Base-by-base conservation (phyloP, 2,888 invertebrate species). In the Drosophila robusta region DNA sequence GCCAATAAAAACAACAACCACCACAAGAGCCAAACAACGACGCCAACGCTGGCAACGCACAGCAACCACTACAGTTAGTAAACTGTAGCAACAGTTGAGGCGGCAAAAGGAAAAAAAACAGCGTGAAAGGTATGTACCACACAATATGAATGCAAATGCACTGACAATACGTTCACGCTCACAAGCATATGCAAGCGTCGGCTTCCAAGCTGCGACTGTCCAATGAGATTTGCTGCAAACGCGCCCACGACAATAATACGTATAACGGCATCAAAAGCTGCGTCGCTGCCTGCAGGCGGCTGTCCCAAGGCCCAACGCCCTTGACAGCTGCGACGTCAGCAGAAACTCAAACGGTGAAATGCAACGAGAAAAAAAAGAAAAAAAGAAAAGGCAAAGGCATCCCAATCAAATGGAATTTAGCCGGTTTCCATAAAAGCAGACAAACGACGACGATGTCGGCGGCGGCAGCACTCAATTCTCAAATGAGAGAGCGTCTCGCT, bases 341-440 rank as follows among this genome's bases (percentile, higher is more conserved):
- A 73, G 78, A 68, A 68, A 64, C 70, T 65, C 61, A 62, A 72
- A 76, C 67, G 64, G 77, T 80, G 80, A 78, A 78, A 78, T 78
- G 82, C 70, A 67, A 49, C 47, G 70, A 55, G 67, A 29, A 8
- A 29, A 65, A 49, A 80, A 62, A 63, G 42, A 39, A 38, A 66
- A 64, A 61, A 72, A 64, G 62, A 50, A 68, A 67, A 88, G 78
- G 73, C 56, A 70, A 72, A 74, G 62, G 79, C 89, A 75, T 80
- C 77, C 70, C 83, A 83, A 83, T 87, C 81, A 83, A 89, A 88
- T 83, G 83, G 83, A 83, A 83, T 89, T 89, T 78, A 83, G 83
- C 83, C 83, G 83, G 83, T 83, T 83, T 89, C 89, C 83, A 83
- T 88, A 86, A 82, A 83, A 89, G 88, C 86, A 76, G 77, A 65